These are phyloP conservation scores for Zoroaster sp. DNA, from an alignment of 53 echinoderm and acorn worm species.

Conservation along the genomic window DNA sequence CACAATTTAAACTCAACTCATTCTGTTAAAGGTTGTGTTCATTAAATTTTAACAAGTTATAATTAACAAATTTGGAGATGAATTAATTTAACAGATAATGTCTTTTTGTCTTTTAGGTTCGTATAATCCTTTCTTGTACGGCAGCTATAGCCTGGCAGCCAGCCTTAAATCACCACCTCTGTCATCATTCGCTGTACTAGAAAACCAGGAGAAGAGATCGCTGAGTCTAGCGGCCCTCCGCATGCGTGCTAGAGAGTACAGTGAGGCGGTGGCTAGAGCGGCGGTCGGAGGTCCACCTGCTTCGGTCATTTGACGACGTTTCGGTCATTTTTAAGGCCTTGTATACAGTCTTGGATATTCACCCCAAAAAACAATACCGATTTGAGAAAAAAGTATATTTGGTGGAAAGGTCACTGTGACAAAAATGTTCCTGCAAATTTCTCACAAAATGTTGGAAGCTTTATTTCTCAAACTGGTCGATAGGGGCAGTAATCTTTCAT, in stretches of 20 bases:
- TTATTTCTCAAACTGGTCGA: too few relatives aligned
- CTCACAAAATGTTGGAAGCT: too few relatives aligned
- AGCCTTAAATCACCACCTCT: conserved; percentile 68
- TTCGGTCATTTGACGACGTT: conserved; percentile 39
- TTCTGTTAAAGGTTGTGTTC: too few relatives aligned
- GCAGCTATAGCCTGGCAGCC: conserved; percentile 58
- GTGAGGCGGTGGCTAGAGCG: conserved; percentile 89
- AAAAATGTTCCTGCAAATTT: too few relatives aligned
- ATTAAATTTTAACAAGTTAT: too few relatives aligned
- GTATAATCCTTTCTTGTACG: conserved; percentile 64
- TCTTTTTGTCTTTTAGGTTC: conserved; percentile 7
- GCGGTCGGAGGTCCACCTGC: conserved; percentile 55
- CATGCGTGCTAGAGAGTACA: conserved; percentile 90
- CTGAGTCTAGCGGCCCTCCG: conserved; percentile 91
- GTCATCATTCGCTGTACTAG: conserved; percentile 62
- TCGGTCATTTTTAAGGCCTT: not conserved
- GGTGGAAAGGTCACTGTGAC: too few relatives aligned
- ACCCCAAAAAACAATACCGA: too few relatives aligned
- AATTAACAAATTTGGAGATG: not conserved
- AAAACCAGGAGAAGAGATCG: conserved; percentile 82
- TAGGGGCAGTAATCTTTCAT: too few relatives aligned
- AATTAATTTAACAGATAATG: too few relatives aligned
- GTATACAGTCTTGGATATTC: not conserved
- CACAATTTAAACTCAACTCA: too few relatives aligned
- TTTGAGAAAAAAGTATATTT: too few relatives aligned